A percentile compares a stretch with the other conserved stretches of the same genome.
Evolutionary conservation across 2,797 vertebrate species (phyloP).

Genomic region (Neosilurus mollespiculum): DNA sequence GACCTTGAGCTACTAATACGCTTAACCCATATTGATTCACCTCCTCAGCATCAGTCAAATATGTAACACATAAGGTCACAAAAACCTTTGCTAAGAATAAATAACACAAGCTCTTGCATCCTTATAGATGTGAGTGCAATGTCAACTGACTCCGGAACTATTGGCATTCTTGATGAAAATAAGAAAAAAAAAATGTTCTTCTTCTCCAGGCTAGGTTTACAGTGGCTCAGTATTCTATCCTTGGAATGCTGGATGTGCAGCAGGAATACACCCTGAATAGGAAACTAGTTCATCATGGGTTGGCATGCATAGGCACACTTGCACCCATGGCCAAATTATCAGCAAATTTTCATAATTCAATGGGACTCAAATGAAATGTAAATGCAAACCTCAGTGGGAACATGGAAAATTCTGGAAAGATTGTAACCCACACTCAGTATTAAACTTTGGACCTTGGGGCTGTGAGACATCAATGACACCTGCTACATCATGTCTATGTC

Average conservation of each 20-base stretch:
- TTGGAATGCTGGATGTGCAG: not conserved
- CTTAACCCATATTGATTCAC: constrained; percentile 55
- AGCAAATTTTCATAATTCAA: too few relatives aligned
- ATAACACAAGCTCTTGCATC: not conserved
- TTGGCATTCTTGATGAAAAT: not conserved
- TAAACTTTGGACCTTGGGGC: not conserved
- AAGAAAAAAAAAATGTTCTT: too few relatives aligned
- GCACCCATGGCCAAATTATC: too few relatives aligned
- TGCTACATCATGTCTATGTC: not conserved
- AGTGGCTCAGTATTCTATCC: not conserved
- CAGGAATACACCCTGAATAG: not conserved
- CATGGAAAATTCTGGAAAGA: not conserved
- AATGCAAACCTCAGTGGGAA: too few relatives aligned
- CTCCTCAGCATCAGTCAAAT: constrained; percentile 28
- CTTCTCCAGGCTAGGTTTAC: not conserved
- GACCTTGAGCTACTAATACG: constrained; percentile 47
- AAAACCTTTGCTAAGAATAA: not conserved
- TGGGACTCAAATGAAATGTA: too few relatives aligned
- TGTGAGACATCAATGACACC: not conserved
- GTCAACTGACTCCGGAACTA: not conserved
- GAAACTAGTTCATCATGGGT: not conserved
- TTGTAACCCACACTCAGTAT: not conserved
- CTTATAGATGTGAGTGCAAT: not conserved
- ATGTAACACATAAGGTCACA: not conserved
- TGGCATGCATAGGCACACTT: not conserved